phyloP scores from a whole-genome alignment of 2,113 vertebrate genomes.

The Pelvicachromis taeniatus region DNA sequence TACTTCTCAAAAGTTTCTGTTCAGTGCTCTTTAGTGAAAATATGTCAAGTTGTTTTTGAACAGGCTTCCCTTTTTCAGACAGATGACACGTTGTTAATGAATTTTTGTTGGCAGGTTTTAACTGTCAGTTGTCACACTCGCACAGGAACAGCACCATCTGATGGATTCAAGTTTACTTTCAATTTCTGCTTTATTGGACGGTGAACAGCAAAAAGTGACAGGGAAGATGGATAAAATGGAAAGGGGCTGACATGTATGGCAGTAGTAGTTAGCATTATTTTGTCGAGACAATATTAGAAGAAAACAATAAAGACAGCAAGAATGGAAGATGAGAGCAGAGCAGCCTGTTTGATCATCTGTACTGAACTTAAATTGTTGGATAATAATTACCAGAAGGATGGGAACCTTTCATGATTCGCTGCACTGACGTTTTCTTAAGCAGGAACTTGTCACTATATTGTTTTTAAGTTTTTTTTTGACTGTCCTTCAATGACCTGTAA shows the following conservation, averaged over 20 bases:
- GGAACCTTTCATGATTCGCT: not conserved
- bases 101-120: constrained; percentile 39
- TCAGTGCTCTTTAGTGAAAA: constrained; percentile 5
- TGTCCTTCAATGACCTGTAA: not conserved
- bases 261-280: not conserved
- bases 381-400: not conserved
- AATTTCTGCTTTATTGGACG: not conserved
- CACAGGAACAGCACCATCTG: constrained; percentile 17
- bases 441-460: not conserved
- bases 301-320: not conserved
- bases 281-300: not conserved
- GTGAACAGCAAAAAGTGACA: not conserved
- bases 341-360: not conserved
- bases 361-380: not conserved
- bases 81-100: constrained; percentile 37
- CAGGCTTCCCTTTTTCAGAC: not conserved
- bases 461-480: not conserved
- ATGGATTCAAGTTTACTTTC: constrained; percentile 28
- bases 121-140: constrained; percentile 46
- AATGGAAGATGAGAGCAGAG: not conserved
- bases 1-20: not conserved
- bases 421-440: not conserved
- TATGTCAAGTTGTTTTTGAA: not conserved
- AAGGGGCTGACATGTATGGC: not conserved
- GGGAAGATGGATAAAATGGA: constrained; percentile 5